phyloP scores from a whole-genome alignment of 2,888 invertebrate species.

The Cantharis flavilabris region DNA sequence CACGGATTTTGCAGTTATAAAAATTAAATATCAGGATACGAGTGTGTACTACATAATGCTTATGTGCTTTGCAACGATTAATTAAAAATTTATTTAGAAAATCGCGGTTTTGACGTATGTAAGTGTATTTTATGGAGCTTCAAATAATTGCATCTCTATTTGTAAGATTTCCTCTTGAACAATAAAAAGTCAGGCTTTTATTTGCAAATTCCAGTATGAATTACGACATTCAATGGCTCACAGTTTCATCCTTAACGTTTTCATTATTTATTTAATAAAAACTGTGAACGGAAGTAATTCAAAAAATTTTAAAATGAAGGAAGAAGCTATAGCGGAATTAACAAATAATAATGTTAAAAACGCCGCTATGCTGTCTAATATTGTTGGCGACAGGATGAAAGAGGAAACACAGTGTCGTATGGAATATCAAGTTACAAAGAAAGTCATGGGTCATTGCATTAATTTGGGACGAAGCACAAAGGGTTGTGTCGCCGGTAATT shows the following conservation, averaged over 20 bases:
- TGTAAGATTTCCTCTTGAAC: not conserved
- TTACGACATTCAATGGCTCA: conserved; percentile 9
- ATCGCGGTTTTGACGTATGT: not conserved
- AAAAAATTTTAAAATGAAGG: not conserved
- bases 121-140: not conserved
- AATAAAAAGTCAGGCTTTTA: not conserved
- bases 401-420: conserved; percentile 35
- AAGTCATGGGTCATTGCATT: conserved; percentile 52
- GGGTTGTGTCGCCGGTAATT: conserved; percentile 55
- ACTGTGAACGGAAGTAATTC: not conserved
- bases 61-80: not conserved
- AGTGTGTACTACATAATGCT: too few relatives aligned
- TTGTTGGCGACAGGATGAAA: conserved; percentile 25
- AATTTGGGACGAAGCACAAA: conserved; percentile 50
- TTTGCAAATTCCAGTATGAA: not conserved
- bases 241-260: not conserved
- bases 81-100: not conserved
- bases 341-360: not conserved
- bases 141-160: not conserved
- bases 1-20: not conserved
- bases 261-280: not conserved
- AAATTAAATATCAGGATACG: not conserved
- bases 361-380: conserved; percentile 29
- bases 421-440: conserved; percentile 49
- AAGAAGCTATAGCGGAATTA: not conserved